Evolutionary conservation across 2,113 vertebrate genomes (phyloP), one percentile per base, ranked within the genome.

Genomic region (Hemichromis elongatus): DNA sequence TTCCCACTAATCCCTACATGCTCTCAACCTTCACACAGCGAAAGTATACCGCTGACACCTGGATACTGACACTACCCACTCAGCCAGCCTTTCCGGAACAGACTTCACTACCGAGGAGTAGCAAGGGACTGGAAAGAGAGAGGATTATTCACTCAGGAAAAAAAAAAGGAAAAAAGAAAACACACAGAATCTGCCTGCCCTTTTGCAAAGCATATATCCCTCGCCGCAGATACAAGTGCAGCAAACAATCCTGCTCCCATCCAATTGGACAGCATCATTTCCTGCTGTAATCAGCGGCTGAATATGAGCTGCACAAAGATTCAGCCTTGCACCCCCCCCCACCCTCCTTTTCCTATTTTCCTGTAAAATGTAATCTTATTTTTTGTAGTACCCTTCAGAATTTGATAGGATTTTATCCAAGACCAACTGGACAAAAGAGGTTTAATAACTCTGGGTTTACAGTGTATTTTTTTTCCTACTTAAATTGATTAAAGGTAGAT

Each of bases 1-100:
- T 90, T 90, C 86, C 77, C 66, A 50, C 91, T 94, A 93, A 93
- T 92, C 88, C 88, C 87, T 73, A 77, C 85, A 75, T 81, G 86
- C 87, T 88, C 87, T 87, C 91, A 92, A 82, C 90, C 91, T 91
- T 90, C 88, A 86, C 86, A 86, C 70, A 84, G 84, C 24, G 66
- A 77, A 83, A 83, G 84, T 81, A 40, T 63, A 85, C 80, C 11
- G 33, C 87, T 88, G 89, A 87, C 91, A 89, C 89, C 79, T 85
- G 81, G 80, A 92, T 84, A 57, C 86, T n/a, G 81, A 85, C 85
- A 59, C 87, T 55, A 63, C 79, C 83, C 81, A 82, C 90, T 89
- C 89, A 90, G 81, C 68, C 83, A 79, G 73, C 26, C 63, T 89
- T 83, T 80, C 81, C 30, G 14, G 56, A 57, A 68, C 80, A 63